Base-by-base conservation (phyloP, 2,888 invertebrate species). In the Conchocele bisecta region DNA sequence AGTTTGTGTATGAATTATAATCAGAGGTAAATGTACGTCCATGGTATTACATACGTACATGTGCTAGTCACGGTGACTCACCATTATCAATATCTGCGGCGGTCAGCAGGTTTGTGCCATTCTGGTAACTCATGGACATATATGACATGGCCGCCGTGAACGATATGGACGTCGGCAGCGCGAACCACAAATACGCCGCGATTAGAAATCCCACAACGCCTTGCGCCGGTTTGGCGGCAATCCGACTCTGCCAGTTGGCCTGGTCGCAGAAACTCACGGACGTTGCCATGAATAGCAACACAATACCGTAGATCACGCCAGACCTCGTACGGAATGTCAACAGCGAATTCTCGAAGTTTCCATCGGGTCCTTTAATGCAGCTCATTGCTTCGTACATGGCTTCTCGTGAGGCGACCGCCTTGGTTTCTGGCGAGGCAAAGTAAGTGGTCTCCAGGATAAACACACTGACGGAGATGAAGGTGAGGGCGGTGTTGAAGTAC, bases 181-280 rank as follows among this genome's bases (percentile, higher is more conserved):
- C 84, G 51, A 88, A 89, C 86, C 87, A 89, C 28, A 87, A 74
- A 58, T 83, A 83, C 1, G 87, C 86, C 3, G 88, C 88, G 7
- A 83, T 71, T 31, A 89, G 79, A 65, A 88, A 89, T 13, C 88
- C 89, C 41, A 86, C 67, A 6, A 89, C 87, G 5, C 89, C 88
- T 54, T 86, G 80, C 1, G 82, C 66, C 4, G 87, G 87, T 54
- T 89, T 89, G 11, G 88, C 86, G 4, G 89, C 89, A 28, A 89
- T 88, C 1, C 87, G 71, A 54, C 87, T 88, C 78, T 89, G 89
- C 89, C 89, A 89, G 59, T 88, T 86, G 6, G 89, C 88, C 65
- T 87, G 87, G 41, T 87, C 87, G 84, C 65, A 74, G 50, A 83
- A 82, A 68, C 83, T 69, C 48, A 83, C 44, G 1, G 81, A 81